Evolutionary conservation across 2,797 vertebrate species (phyloP), one percentile per base, ranked within the genome.

Genomic region (Catharus ustulatus): DNA sequence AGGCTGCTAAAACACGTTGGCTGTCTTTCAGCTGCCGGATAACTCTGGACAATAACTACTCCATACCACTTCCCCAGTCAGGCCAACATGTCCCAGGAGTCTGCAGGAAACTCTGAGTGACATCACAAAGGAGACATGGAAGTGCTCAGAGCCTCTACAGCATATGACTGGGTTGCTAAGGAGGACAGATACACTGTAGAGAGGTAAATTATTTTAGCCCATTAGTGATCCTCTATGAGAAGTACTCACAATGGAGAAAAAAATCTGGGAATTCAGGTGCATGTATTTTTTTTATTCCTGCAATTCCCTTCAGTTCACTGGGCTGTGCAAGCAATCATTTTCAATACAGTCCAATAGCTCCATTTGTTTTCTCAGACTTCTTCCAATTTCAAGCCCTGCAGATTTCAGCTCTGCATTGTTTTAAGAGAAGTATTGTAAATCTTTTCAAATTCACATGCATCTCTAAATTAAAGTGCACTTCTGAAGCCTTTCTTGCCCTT

Each of bases 371-470:
- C 58, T 93, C 58, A 66, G 51, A 81, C 17, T 84, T 91, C 81
- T 87, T 89, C 62, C 84, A 89, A 92, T 95, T 95, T 96, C 91
- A 94, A 94, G 91, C 82, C 89, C 62, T 78, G 85, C 26, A 90
- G 76, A 84, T 6, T 72, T 91, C 62, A 80, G 51, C 75, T 93
- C 59, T 86, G 62, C 83, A 54, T 66, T 90, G 24, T 90, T 92
- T 94, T 75, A 78, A 75, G 38, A 86, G 49, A 78, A 91, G n/a
- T 48, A 75, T 4, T 75, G 15, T 66, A 83, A 83, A 73, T 84
- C 79, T 93, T 76, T 81, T 83, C 49, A 89, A 92, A 85, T 68
- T 77, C 73, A 67, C 17, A 27, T 9, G 5, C 21, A 62, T 61
- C 43, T 89, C 84, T 73, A 94, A 77, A 63, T 76, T 59, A 54